Base-by-base conservation (phyloP, 2,888 invertebrate species). In the Clostera curtula region DNA sequence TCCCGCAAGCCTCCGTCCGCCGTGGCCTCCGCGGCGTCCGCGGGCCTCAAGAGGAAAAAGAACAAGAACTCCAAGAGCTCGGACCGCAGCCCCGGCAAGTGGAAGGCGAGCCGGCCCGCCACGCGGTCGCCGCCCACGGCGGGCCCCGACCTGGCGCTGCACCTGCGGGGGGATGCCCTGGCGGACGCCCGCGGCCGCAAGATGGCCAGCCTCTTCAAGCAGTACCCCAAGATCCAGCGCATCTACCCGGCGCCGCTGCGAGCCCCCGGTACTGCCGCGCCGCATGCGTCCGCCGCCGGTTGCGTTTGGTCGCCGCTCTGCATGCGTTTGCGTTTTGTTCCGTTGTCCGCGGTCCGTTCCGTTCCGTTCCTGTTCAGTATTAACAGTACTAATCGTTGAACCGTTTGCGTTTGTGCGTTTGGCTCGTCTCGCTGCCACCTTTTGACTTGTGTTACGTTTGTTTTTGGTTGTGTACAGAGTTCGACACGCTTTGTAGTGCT, bases 191-290 rank as follows among this genome's bases (percentile, higher is more conserved):
- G 79, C 28, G 80, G 71, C n/a, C 70, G 84, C 27, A 88, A 89
- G 62, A 89, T 91, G 68, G 90, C 90, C 10, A 88, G 86, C 48
- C 82, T 90, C 30, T 91, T 91, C 70, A 89, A 90, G 64, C 88
- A 89, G 51, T 91, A 91, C 64, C 88, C 89, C 43, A 91, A 91
- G 80, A 90, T 91, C 41, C 90, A 91, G 63, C 88, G 90, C 51
- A 90, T 93, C 45, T 93, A 91, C 66, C 93, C 93, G 2, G 89
- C 90, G 53, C 82, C 83, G 33, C 82, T 82, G 22, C 76, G 75
- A 56, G 70, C 83, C 48, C 72, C 79, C 63, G 85, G 83, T 73
- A 84, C 72, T 54, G 42, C 31, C 41, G 49, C 55, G 45, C 47
- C 42, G 69, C 72, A 73, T 77, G 79, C 56, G 51, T 56, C n/a